phyloP scores from a whole-genome alignment of 2,797 vertebrate species.

The Hippoglossus hippoglossus region DNA sequence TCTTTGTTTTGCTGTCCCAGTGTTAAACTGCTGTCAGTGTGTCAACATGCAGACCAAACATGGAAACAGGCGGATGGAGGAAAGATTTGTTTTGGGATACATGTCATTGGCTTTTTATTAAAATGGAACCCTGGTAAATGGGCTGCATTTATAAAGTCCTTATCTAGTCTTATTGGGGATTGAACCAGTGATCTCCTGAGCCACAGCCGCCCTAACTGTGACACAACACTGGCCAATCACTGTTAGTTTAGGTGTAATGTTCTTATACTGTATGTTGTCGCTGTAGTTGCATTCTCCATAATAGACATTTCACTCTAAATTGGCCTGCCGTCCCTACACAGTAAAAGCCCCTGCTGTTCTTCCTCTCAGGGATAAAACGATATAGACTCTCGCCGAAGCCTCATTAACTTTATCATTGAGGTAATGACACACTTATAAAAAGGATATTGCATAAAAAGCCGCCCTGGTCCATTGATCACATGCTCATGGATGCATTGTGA shows the following conservation, averaged over 20 bases:
- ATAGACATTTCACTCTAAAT: conserved; percentile 7
- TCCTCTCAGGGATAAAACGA: conserved; percentile 11
- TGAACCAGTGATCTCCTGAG: too few species aligned
- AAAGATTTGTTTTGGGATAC: neutral
- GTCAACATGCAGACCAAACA: neutral
- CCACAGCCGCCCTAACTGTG: too few species aligned
- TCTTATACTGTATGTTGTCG: too few species aligned
- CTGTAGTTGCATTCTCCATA: neutral
- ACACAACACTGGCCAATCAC: neutral
- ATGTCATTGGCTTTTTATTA: conserved; percentile 24
- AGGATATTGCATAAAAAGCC: conserved; percentile 30
- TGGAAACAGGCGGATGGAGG: conserved; percentile 4
- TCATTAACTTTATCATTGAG: conserved; percentile 47
- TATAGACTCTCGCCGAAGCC: conserved; percentile 13
- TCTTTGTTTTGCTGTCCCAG: conserved; percentile 38
- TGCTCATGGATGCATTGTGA: neutral
- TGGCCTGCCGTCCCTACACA: neutral
- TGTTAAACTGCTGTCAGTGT: conserved; percentile 28
- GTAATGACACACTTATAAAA: conserved; percentile 31
- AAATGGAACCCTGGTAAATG: neutral
- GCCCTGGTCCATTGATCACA: conserved; percentile 30
- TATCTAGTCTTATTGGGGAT: too few species aligned
- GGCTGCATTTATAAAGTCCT: too few species aligned
- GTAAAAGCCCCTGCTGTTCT: neutral
- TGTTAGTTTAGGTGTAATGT: neutral